Evolutionary conservation across 2,113 vertebrate genomes (phyloP), one percentile per base, ranked within the genome.

Genomic region (Rafetus swinhoei): DNA sequence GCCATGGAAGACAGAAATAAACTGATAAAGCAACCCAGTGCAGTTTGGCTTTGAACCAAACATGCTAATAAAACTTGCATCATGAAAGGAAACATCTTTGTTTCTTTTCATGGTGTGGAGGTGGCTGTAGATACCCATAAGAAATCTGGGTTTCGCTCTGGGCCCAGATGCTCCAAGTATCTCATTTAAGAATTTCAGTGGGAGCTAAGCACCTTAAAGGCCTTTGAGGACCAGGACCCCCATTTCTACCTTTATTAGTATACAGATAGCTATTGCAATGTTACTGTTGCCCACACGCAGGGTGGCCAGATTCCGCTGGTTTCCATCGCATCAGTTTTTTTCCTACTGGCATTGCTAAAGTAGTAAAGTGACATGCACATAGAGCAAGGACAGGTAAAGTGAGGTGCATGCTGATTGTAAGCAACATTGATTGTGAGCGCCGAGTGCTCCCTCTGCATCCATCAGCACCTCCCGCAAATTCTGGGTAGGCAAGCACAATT

Each of bases 1-100:
- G 76, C 93, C 95, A 84, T 89, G 93, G 96, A 96, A 62, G 95
- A 89, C 92, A 94, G 87, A 95, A 95, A 95, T 95, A 96, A 96
- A 96, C 93, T 90, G 94, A 95, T 94, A 95, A 93, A 95, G 76
- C 81, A 96, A 87, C 29, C 0, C 0, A 94, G 86, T 6, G 0
- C 72, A 76, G 59, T 52, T 92, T 93, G 94, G 90, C 90, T 91
- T 93, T 18, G 0, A 88, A 88, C 88, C 87, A 94, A 96, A 92
- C 57, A 88, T 92, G 52, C 87, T 95, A 84, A 94, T 94, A 93
- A 94, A 95, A 95, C 80, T 91, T 92, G 87, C 62, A 2, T 82
- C 9, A 91, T 56, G 87, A 13, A 39, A 9, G 22, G 79, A 91
- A 69, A 55, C 16, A 4, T 35, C 89, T 86, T 11, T 79, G 88